Evolutionary conservation across 1,140 invertebrate genomes (phyloP), one percentile per base, ranked within the genome.

Genomic region (Drosophila carrolli): DNA sequence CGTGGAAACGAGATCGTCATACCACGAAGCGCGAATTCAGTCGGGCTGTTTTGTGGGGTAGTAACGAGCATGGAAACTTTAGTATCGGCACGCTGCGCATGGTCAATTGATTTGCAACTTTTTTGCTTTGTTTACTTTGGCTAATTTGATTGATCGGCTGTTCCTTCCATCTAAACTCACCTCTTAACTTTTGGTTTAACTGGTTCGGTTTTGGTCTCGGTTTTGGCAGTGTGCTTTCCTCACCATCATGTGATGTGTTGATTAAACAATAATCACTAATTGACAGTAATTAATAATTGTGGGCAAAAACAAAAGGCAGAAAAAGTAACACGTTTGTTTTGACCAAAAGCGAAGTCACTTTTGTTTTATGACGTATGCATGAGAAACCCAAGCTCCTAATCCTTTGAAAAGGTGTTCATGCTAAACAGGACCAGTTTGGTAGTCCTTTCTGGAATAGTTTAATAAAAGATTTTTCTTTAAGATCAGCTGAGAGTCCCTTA

Each of bases 1-100:
- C 44, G 19, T 11, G 47, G 56, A 54, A 62, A 37, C 72, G 61
- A 75, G 47, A 59, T 51, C 47, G 51, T 11, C 38, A 8, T 37
- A 14, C 46, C 63, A 53, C 61, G 16, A 43, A 43, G 55, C 19
- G 46, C 10, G 48, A 44, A 47, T 10, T 8, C 14, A 14, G 10
- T 44, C 48, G 4, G 27, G 29, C 8, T 32, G 29, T 16, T 65
- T 71, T n/a, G 35, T n/a, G 43, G 29, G 16, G n/a, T 55, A 47
- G 16, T 67, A 81, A 81, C 71, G 48, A 79, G 66, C 75, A 66
- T 68, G 66, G 66, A 82, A 86, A 82, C 68, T 65, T 86, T 82
- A 16, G 46, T 32, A 41, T 43, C 19, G 51, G 57, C 63, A 67
- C 71, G 80, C 56, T 38, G 70, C 56, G 76, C 81, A 85, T 85